A percentile compares a stretch with the other conserved stretches of the same genome.
These are phyloP conservation scores for Desmophyllum pertusum DNA, from an alignment of 92 coral and sea anemone genomes.

Conservation along the genomic window DNA sequence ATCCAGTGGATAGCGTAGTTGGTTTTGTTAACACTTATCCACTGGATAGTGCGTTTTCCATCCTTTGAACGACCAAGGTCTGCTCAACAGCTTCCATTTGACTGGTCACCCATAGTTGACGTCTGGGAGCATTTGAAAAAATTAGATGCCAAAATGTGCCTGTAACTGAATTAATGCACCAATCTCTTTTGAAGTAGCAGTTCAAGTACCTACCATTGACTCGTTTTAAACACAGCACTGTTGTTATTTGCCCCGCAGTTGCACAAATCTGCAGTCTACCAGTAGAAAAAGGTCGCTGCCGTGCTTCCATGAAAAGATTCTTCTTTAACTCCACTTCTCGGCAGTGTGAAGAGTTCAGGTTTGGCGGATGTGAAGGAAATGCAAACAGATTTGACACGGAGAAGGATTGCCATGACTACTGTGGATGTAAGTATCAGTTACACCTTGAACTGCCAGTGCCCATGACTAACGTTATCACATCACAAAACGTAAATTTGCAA, in stretches of 20 bases:
- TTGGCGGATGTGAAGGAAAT: constrained; percentile 65
- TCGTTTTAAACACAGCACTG: not conserved
- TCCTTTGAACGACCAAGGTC: no score
- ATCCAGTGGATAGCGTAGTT: no score
- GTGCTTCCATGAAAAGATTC: constrained; percentile 44
- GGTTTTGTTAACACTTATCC: no score
- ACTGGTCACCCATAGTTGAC: no score
- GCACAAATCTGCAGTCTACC: constrained; percentile 64
- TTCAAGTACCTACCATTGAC: not conserved
- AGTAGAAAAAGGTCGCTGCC: constrained; percentile 43
- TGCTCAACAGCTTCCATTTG: no score
- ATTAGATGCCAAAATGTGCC: no score
- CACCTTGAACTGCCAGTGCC: not conserved
- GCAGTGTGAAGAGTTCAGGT: constrained; percentile 56
- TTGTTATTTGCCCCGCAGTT: not conserved
- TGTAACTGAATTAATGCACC: not conserved
- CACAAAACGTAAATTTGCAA: no score
- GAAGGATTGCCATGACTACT: constrained; percentile 33
- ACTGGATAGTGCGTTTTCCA: no score
- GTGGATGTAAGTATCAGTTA: constrained; percentile 46
- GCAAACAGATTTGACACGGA: constrained; percentile 55
- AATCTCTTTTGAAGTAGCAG: not conserved
- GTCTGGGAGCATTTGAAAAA: no score
- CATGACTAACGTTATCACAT: no score
- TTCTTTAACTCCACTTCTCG: constrained; percentile 59